Evolutionary conservation across 1,140 invertebrate genomes (phyloP), one percentile per base, ranked within the genome.

Genomic region (Plutomurus gul): DNA sequence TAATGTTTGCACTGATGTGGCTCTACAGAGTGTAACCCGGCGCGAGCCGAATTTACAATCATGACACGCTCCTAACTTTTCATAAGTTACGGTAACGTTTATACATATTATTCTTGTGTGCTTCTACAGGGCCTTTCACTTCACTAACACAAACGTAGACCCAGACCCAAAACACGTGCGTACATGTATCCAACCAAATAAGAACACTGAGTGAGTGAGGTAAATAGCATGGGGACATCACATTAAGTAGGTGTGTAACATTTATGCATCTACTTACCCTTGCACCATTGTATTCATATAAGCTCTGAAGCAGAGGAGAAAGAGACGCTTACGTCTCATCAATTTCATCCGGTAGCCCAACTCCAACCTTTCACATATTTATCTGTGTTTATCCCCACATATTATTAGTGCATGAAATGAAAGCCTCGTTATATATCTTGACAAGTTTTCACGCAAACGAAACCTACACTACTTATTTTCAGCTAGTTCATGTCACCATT

Each of bases 31-130:
- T 30, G 27, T 33, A 65, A 65, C 56, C 56, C 27, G 56, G 56
- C 56, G 56, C 56, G 56, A 65, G 56, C 56, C 56, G 56, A 65
- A 65, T 65, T 65, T 65, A 65, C 56, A 65, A 65, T 65, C 56
- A 65, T 65, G 56, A 65, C 56, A 65, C 56, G 56, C 56, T 65
- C 56, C 56, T 65, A 65, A 65, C 56, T 65, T 65, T 65, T 65
- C 56, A 65, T 65, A 65, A 65, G 56, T 65, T 65, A 65, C 56
- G 56, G 30, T 36, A 36, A 65, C 56, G 27, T 65, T 65, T 65
- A 65, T 33, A 65, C 27, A 30, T 33, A 33, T 16, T 36, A 30
- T 36, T 27, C 56, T 65, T 13, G 27, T 65, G 6, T 65, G 25
- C 56, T 65, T 2, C 18, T 60, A 25, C n/a, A n/a, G n/a, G n/a